Conservation (phyloP, 2,888 invertebrate species). For the Acleris sparsana region DNA sequence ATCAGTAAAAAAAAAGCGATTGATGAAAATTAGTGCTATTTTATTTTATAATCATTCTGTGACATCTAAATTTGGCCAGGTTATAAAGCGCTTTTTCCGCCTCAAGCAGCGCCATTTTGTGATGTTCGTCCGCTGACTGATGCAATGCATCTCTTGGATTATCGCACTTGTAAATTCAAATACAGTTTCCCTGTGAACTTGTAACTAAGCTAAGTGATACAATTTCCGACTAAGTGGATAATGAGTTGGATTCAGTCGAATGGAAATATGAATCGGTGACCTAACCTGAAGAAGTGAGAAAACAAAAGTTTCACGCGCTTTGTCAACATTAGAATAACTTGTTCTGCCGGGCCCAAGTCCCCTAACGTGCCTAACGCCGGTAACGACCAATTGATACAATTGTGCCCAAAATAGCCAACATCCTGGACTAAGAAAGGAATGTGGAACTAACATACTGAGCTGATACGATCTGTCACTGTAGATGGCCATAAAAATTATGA, state of each 20-base stretch:
- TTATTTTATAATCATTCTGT: neutral
- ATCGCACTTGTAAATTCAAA: slow-evolving; percentile 42
- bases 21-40: neutral
- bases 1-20: neutral
- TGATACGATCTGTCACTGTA: neutral
- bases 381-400: slow-evolving; percentile 38
- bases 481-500: neutral
- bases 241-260: neutral
- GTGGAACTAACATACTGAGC: neutral
- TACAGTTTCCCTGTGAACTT: slow-evolving; percentile 17
- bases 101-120: slow-evolving; percentile 80
- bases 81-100: slow-evolving; percentile 77
- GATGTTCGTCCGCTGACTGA: slow-evolving; percentile 66
- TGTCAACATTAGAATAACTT: neutral
- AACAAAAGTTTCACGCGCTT: slow-evolving; percentile 5
- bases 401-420: slow-evolving; percentile 28
- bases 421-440: slow-evolving; percentile 15
- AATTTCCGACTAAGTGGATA: neutral
- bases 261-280: slow-evolving; percentile 4
- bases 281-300: slow-evolving; percentile 14
- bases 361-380: slow-evolving; percentile 26
- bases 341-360: neutral
- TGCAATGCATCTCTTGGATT: slow-evolving; percentile 63
- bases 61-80: slow-evolving; percentile 50
- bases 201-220: slow-evolving; percentile 7